Conservation (phyloP, 2,797 vertebrate genomes). For the Sciurus vulgaris region DNA sequence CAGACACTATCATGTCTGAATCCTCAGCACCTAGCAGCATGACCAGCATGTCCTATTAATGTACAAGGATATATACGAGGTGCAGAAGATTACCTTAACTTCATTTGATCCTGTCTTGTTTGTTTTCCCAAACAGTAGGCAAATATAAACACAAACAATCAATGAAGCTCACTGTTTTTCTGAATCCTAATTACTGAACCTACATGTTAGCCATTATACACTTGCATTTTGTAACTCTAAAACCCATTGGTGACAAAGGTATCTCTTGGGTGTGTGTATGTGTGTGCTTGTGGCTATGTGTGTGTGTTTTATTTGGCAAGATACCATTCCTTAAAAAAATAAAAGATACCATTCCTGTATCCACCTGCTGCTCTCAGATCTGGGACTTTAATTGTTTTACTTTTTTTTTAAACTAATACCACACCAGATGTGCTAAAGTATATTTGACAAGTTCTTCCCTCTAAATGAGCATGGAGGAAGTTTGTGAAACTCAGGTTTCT, state of each 20-base stretch:
- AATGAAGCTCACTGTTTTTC: not conserved
- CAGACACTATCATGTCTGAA: not conserved
- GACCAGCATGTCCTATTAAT: not conserved
- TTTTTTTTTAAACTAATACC: not conserved
- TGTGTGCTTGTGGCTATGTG: not conserved
- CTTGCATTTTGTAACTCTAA: not conserved
- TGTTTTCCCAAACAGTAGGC: not conserved
- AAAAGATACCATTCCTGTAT: not conserved
- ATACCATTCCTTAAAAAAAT: not conserved
- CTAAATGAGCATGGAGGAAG: conserved; percentile 28
- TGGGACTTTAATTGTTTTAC: conserved; percentile 10
- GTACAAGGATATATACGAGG: not conserved
- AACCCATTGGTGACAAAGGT: not conserved
- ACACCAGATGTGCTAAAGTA: not conserved
- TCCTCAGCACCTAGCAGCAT: not conserved
- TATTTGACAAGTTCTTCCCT: conserved; percentile 6
- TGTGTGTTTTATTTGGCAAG: not conserved
- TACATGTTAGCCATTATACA: not conserved
- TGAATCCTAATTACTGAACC: conserved; percentile 39
- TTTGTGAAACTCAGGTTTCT: conserved; percentile 59
- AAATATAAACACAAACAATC: not conserved
- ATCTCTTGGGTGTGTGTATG: not conserved
- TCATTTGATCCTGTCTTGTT: not conserved
- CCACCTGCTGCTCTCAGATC: not conserved
- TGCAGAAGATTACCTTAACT: not conserved